Evolutionary conservation across 2,113 vertebrate species (phyloP).

Genomic region (Serranochromis macrocephalus): DNA sequence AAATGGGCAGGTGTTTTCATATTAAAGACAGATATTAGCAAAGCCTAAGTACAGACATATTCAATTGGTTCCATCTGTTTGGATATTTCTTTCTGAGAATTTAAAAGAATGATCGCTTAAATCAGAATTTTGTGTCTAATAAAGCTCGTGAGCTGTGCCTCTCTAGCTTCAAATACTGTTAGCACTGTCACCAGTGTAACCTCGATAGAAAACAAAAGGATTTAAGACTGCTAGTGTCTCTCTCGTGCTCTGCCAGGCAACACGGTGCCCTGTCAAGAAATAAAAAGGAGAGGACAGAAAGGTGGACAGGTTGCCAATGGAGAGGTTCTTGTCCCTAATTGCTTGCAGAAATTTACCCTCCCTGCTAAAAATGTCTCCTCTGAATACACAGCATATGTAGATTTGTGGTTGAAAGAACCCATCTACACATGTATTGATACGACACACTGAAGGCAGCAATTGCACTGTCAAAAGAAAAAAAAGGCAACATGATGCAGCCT

Average conservation of each 20-base stretch:
- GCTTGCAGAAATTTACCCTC: slow-evolving; percentile 27
- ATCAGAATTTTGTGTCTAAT: neutral
- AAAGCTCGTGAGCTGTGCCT: neutral
- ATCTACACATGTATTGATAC: neutral
- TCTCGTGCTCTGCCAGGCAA: slow-evolving; percentile 18
- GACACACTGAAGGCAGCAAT: neutral
- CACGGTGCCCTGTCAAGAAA: neutral
- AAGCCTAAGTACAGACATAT: neutral
- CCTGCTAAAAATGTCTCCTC: slow-evolving; percentile 2
- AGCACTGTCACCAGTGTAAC: neutral
- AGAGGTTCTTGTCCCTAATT: slow-evolving; percentile 33
- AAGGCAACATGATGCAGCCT: neutral
- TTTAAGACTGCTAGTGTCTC: neutral
- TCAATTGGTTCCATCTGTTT: slow-evolving; percentile 2
- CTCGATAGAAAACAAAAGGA: slow-evolving; percentile 14
- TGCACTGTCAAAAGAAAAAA: neutral
- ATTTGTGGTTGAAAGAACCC: neutral
- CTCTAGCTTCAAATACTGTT: neutral
- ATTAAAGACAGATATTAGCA: neutral
- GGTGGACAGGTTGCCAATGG: slow-evolving; percentile 6
- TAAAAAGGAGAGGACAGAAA: slow-evolving; percentile 18
- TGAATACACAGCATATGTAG: neutral
- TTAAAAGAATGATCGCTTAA: neutral
- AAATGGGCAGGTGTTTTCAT: slow-evolving; percentile 43
- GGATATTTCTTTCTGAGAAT: neutral